Evolutionary conservation across 2,113 vertebrate species (phyloP).

Genomic region (Brienomyrus longianalis): DNA sequence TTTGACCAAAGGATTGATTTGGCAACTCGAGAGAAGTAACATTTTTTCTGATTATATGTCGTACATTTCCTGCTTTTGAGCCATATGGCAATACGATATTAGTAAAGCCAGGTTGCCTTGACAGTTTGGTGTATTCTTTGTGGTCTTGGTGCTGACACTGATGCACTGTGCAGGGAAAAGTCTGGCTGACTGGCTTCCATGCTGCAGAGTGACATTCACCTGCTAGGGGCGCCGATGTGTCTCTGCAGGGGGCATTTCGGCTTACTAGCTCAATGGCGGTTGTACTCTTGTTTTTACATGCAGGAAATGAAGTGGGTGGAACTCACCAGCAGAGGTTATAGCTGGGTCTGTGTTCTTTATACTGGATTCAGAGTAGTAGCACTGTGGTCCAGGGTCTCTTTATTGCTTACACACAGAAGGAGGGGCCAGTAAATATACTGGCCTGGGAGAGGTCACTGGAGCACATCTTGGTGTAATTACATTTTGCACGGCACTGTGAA

Average conservation of each 20-base stretch:
- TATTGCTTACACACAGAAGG: neutral
- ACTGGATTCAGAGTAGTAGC: neutral
- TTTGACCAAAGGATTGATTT: neutral
- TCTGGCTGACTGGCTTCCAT: neutral
- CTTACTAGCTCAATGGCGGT: neutral
- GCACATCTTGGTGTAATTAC: constrained; percentile 44
- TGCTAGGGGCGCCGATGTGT: neutral
- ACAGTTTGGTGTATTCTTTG: neutral
- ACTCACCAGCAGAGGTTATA: neutral
- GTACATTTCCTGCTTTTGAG: neutral
- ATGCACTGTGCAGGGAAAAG: neutral
- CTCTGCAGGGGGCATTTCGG: neutral
- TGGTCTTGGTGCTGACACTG: neutral
- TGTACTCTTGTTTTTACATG: neutral
- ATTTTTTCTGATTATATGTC: neutral
- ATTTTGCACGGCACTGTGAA: constrained; percentile 31
- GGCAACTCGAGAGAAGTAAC: neutral
- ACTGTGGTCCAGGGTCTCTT: neutral
- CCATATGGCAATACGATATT: neutral
- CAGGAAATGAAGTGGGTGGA: neutral
- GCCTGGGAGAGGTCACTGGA: constrained; percentile 27
- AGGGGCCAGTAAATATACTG: neutral
- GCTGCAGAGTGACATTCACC: neutral
- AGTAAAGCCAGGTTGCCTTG: neutral
- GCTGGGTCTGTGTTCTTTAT: neutral